phyloP scores from a whole-genome alignment of 2,888 invertebrate genomes.

The Iselma pallidipennis region DNA sequence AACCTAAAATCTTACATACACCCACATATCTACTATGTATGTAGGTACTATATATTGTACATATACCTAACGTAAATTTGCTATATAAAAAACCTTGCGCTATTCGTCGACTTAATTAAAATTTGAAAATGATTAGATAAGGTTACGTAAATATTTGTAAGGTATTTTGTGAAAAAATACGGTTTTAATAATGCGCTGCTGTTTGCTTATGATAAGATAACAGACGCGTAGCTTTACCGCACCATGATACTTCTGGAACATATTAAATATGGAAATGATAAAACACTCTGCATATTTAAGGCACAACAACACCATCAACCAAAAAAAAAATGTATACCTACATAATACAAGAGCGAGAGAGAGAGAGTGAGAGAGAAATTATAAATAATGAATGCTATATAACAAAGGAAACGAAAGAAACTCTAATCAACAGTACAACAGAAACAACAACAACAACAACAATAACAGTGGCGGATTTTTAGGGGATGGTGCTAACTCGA shows the following conservation, averaged over 20 bases:
- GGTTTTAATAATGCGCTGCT: slow-evolving; percentile 29
- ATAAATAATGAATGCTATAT: neutral
- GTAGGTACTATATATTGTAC: too few relatives aligned
- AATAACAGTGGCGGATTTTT: neutral
- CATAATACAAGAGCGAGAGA: neutral
- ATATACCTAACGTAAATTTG: too few relatives aligned
- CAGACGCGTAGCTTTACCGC: slow-evolving; percentile 15
- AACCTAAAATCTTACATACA: too few relatives aligned
- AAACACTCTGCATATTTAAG: slow-evolving; percentile 7
- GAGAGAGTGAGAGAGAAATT: neutral
- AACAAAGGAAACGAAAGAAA: neutral
- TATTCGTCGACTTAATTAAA: slow-evolving; percentile 16
- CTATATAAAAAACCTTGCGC: neutral
- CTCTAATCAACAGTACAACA: neutral
- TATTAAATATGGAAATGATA: slow-evolving; percentile 25
- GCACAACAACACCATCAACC: neutral
- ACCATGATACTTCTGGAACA: slow-evolving; percentile 10
- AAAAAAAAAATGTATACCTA: neutral
- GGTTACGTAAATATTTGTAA: slow-evolving; percentile 18
- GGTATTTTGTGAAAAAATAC: slow-evolving; percentile 26
- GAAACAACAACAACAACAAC: neutral
- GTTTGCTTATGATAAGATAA: slow-evolving; percentile 33
- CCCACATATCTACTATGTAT: too few relatives aligned
- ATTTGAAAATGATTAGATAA: slow-evolving; percentile 22
- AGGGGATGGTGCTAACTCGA: neutral